A percentile compares a stretch with the other conserved stretches of the same genome.
Evolutionary conservation across 2,797 vertebrate genomes (phyloP).

Genomic region (Pygocentrus nattereri): DNA sequence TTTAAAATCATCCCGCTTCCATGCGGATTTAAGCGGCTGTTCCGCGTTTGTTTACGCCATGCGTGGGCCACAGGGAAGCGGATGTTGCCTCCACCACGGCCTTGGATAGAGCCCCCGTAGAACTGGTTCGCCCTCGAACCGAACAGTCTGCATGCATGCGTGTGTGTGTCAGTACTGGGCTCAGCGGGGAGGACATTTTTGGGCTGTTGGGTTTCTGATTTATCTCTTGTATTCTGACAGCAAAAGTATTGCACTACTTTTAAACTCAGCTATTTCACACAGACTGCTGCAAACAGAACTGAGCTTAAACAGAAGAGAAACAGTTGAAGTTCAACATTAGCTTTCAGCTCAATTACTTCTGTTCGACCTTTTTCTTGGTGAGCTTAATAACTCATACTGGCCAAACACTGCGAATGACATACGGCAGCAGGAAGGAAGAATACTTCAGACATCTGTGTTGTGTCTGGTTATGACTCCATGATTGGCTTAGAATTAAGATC

Average conservation of each 20-base stretch:
- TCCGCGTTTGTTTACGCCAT: constrained; percentile 49
- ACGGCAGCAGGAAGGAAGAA: too few species aligned
- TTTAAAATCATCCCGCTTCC: constrained; percentile 36
- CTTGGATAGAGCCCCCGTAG: constrained; percentile 33
- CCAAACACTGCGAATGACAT: too few species aligned
- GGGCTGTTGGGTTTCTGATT: constrained; percentile 35
- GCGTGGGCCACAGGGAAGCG: constrained; percentile 40
- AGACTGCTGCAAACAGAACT: constrained; percentile 5
- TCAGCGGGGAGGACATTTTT: constrained; percentile 28
- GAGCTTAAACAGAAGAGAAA: constrained; percentile 17
- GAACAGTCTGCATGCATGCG: constrained; percentile 4
- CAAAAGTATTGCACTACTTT: constrained; percentile 14
- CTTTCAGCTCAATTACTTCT: constrained; percentile 5
- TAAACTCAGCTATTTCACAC: constrained; percentile 2
- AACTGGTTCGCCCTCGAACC: constrained; percentile 43
- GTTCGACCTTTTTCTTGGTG: not conserved
- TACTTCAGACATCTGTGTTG: too few species aligned
- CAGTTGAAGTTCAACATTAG: constrained; percentile 15
- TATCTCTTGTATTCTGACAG: constrained; percentile 37
- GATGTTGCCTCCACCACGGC: constrained; percentile 32
- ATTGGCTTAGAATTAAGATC: too few species aligned
- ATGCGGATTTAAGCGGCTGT: constrained; percentile 33
- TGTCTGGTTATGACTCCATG: too few species aligned
- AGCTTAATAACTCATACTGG: too few species aligned
- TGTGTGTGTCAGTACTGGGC: not conserved